Evolutionary conservation across 2,797 vertebrate genomes (phyloP).

Genomic region (Chromobotia macracanthus): DNA sequence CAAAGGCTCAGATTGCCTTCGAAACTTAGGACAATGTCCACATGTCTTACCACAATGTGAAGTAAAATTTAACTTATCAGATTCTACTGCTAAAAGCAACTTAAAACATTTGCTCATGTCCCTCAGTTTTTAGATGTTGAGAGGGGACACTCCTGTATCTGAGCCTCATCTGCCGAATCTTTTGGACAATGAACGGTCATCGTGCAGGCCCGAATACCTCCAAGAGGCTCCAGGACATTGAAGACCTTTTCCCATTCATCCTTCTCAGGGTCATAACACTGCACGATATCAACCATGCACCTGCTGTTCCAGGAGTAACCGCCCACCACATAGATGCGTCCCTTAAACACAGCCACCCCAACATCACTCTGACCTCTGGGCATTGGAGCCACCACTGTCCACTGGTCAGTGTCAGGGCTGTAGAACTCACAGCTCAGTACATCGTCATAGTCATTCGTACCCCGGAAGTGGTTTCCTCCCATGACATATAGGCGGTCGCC

Average conservation of each 20-base stretch:
- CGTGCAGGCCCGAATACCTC: conserved; percentile 82
- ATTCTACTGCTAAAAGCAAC: background rate
- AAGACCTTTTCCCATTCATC: conserved; percentile 81
- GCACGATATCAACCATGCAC: conserved; percentile 84
- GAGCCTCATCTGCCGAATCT: conserved; percentile 71
- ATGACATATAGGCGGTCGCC: conserved; percentile 81
- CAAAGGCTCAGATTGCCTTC: background rate
- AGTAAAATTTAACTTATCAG: background rate
- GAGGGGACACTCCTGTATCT: conserved; percentile 76
- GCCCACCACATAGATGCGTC: conserved; percentile 80
- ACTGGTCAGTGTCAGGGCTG: conserved; percentile 77
- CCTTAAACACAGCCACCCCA: conserved; percentile 78
- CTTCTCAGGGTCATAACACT: conserved; percentile 77
- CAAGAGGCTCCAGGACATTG: conserved; percentile 80
- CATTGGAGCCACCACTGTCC: conserved; percentile 81
- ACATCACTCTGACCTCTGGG: conserved; percentile 82
- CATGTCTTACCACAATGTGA: background rate
- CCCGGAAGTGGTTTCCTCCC: conserved; percentile 83
- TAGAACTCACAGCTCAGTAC: conserved; percentile 82
- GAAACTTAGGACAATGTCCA: background rate
- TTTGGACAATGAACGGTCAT: conserved; percentile 81
- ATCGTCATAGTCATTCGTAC: conserved; percentile 81
- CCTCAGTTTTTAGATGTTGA: conserved; percentile 69
- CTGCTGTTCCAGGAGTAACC: conserved; percentile 86
- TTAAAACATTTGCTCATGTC: conserved; percentile 1